Evolutionary conservation across 2,888 invertebrate genomes (phyloP).

Genomic region (Poecilobothrus nobilitatus): DNA sequence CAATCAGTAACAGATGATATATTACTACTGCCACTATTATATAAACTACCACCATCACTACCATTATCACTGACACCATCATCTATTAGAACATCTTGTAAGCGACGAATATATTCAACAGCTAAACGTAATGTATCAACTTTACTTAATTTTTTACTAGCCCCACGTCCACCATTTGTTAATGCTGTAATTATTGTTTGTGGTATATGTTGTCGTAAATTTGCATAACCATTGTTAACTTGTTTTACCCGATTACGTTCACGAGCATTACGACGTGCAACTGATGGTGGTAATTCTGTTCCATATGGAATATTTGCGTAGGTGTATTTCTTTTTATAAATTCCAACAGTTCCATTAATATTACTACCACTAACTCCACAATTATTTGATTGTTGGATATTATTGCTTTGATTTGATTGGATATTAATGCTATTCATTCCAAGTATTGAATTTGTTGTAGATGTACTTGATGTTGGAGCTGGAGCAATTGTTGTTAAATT

Average conservation of each 20-base stretch:
- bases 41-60: slow-evolving; percentile 32
- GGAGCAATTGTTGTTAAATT: slow-evolving; percentile 47
- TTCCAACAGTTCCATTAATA: not conserved
- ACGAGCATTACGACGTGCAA: slow-evolving; percentile 82
- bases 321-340: slow-evolving; percentile 64
- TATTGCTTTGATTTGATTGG: slow-evolving; percentile 13
- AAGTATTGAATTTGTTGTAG: slow-evolving; percentile 18
- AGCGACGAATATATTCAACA: slow-evolving; percentile 79
- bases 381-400: not conserved
- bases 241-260: slow-evolving; percentile 92
- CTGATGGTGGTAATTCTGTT: slow-evolving; percentile 63
- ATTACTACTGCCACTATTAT: slow-evolving; percentile 24
- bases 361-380: slow-evolving; percentile 8
- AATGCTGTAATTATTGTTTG: slow-evolving; percentile 65
- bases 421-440: slow-evolving; percentile 25
- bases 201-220: slow-evolving; percentile 80
- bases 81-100: slow-evolving; percentile 51
- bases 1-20: slow-evolving; percentile 31
- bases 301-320: slow-evolving; percentile 60
- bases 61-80: slow-evolving; percentile 48
- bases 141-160: slow-evolving; percentile 76
- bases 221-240: slow-evolving; percentile 91
- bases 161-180: slow-evolving; percentile 59
- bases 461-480: slow-evolving; percentile 41
- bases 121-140: slow-evolving; percentile 82